Percentiles rank a stretch among this genome's conserved stretches.
Evolutionary conservation across 2,888 invertebrate genomes (phyloP).

Genomic region (Labia minor): DNA sequence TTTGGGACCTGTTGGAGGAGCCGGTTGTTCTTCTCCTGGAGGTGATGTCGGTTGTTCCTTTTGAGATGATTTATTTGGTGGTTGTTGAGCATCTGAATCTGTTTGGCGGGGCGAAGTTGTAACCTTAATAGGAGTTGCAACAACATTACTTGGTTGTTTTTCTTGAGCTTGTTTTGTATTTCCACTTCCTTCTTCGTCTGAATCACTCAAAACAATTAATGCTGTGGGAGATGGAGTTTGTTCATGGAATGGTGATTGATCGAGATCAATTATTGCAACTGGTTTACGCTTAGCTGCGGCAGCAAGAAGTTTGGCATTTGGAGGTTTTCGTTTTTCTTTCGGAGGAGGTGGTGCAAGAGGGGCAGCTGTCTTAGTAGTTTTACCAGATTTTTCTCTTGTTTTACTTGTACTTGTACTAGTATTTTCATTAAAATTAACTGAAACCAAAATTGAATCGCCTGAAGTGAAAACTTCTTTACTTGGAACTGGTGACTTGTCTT

Average conservation of each 20-base stretch:
- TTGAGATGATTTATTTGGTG: conserved; percentile 22
- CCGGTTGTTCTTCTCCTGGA: conserved; percentile 24
- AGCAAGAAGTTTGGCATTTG: conserved; percentile 34
- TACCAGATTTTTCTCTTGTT: conserved; percentile 22
- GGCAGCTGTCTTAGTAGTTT: conserved; percentile 32
- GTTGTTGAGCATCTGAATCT: conserved; percentile 17
- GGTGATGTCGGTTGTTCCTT: conserved; percentile 21
- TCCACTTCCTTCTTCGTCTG: conserved; percentile 47
- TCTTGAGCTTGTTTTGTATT: conserved; percentile 21
- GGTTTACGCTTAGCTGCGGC: conserved; percentile 51
- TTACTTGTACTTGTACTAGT: neutral
- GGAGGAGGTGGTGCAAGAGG: conserved; percentile 17
- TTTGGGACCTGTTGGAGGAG: conserved; percentile 49
- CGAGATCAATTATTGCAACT: conserved; percentile 74
- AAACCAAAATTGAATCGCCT: conserved; percentile 84
- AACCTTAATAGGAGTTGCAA: conserved; percentile 16
- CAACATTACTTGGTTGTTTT: conserved; percentile 16
- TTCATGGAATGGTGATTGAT: conserved; percentile 74
- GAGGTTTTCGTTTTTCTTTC: conserved; percentile 23
- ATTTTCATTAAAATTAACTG: conserved; percentile 75
- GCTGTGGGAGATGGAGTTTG: conserved; percentile 68
- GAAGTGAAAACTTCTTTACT: conserved; percentile 87
- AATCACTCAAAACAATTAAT: conserved; percentile 73
- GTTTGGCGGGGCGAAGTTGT: conserved; percentile 14
- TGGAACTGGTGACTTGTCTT: conserved; percentile 46